Base-by-base conservation (phyloP, 1,140 invertebrate species). In the Drosophila malerkotliana region DNA sequence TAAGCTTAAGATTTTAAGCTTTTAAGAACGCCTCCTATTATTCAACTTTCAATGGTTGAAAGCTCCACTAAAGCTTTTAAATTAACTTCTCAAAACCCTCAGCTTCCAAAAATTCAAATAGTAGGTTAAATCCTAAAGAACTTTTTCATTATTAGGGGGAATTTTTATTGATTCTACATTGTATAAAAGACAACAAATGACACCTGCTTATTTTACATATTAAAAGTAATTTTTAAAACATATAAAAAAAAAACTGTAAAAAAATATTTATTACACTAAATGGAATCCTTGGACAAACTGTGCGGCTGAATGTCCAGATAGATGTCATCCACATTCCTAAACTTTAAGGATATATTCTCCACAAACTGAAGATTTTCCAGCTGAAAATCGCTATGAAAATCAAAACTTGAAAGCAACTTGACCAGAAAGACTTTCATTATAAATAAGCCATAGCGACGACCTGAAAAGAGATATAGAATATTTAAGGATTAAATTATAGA, bases 301-400 rank as follows among this genome's bases (percentile, higher is more conserved):
- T 49, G 45, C 1, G 82, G 82, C 59, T 77, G 72, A 15, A 89
- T 85, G 6, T 63, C 45, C 52, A 91, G 60, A 10, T 37, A 47
- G 52, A 91, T 91, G n/a, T 84, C 76, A 39, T 88, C 83, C 45
- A 76, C 77, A 57, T 91, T 91, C 30, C 74, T 79, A 26, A 91
- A 91, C 53, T 91, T 91, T 0, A 91, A 54, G 2, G 90, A 91
- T 39, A 91, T 90, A 28, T 88, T 88, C 51, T 91, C 85, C 12
- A 90, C 80, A 10, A 88, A 91, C 48, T 79, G 72, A 21, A 91
- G 66, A 10, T 91, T 57, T 0, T 79, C 63, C 52, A 91, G 24
- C 26, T 79, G 62, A 1, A 78, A 67, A 3, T 74, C 71, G 45
- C 82, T 91, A 15, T 59, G 26, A 15, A 91, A 90, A 1, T 91